Conservation (phyloP, 2,113 vertebrate genomes). For the Macroglossus sobrinus region DNA sequence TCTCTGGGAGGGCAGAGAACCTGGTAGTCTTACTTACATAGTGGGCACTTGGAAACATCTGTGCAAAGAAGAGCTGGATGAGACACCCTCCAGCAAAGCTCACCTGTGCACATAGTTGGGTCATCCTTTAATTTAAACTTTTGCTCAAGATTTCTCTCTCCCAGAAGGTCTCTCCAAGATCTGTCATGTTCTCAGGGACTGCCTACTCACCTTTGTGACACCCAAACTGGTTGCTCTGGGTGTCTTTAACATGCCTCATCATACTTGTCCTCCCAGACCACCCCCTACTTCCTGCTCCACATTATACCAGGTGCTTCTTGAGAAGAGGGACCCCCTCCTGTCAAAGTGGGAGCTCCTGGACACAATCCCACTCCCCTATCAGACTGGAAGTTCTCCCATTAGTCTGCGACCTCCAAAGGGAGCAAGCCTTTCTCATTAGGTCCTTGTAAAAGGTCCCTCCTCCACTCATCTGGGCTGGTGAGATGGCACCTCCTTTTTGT, state of each 20-base stretch:
- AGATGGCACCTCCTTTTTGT: not conserved
- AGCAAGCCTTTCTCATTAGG: not conserved
- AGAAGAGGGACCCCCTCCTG: not conserved
- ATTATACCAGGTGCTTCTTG: not conserved
- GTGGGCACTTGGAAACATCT: not conserved
- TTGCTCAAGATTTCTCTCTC: not conserved
- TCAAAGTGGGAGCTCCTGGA: not conserved
- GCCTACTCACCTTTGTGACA: accelerated
- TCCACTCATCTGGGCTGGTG: not conserved
- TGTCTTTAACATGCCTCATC: not conserved
- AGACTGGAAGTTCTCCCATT: not conserved
- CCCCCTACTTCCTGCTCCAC: not conserved
- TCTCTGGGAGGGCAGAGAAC: not conserved
- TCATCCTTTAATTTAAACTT: not conserved
- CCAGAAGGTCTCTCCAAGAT: not conserved
- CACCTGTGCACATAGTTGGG: not conserved
- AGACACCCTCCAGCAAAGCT: not conserved
- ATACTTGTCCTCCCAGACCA: not conserved
- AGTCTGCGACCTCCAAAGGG: not conserved
- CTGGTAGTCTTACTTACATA: not conserved
- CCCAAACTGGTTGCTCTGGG: not conserved
- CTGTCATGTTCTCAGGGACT: not conserved
- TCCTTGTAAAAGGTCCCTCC: not conserved
- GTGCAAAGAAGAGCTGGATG: not conserved
- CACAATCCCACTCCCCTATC: not conserved